Percentiles rank a stretch among this genome's conserved stretches.
Evolutionary conservation across 1,140 invertebrate species (phyloP).

Genomic region (Drosophila lini): DNA sequence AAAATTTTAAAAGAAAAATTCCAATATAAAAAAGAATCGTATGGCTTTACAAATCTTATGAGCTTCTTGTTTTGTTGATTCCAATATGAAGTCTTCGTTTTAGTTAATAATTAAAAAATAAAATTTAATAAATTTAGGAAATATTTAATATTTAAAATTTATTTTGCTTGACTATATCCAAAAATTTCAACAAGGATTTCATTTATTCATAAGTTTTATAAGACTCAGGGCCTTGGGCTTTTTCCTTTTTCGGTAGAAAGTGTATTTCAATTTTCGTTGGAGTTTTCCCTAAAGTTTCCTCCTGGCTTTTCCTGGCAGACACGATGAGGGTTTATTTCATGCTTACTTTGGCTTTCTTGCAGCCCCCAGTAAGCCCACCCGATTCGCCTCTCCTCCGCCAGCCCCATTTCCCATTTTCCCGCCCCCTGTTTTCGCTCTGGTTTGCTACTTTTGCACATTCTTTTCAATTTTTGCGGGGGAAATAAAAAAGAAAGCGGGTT

Average conservation of each 20-base stretch:
- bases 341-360: slow-evolving; percentile 78
- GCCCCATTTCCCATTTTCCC: slow-evolving; percentile 5
- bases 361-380: slow-evolving; percentile 37
- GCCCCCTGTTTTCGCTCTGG: slow-evolving; percentile 28
- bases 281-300: neutral
- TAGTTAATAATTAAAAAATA: neutral
- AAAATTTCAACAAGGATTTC: no score
- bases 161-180: no score
- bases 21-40: no score
- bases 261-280: slow-evolving; percentile 11
- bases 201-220: no score
- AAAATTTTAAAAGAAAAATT: no score
- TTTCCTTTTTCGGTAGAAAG: neutral
- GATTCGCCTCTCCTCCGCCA: slow-evolving; percentile 28
- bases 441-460: slow-evolving; percentile 82
- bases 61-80: neutral
- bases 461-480: slow-evolving; percentile 71
- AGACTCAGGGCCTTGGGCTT: no score
- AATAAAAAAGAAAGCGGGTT: slow-evolving; percentile 18
- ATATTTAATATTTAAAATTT: neutral
- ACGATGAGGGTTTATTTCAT: slow-evolving; percentile 80
- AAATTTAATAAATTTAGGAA: neutral
- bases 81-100: no score
- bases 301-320: slow-evolving; percentile 52
- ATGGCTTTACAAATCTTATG: no score